phyloP scores from a whole-genome alignment of 2,797 vertebrate species.

The Pteropus rufus region DNA sequence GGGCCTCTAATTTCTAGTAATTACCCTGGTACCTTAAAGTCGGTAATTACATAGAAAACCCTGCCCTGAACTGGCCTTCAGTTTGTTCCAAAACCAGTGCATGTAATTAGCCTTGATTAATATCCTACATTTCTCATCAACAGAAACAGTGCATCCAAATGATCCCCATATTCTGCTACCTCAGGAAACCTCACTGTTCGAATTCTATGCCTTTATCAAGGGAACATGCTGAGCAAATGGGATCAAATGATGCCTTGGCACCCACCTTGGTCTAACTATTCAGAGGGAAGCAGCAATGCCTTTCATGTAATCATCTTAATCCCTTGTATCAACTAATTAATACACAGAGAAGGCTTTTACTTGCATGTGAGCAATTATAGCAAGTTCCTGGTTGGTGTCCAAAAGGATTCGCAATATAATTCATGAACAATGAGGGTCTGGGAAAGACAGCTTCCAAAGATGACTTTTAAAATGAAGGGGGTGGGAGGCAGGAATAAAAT shows the following conservation, averaged over 20 bases:
- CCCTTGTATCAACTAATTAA: slow-evolving; percentile 87
- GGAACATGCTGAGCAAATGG: slow-evolving; percentile 78
- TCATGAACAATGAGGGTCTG: slow-evolving; percentile 80
- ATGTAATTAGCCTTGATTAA: slow-evolving; percentile 95
- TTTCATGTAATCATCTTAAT: slow-evolving; percentile 87
- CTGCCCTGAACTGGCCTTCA: slow-evolving; percentile 80
- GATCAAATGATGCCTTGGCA: slow-evolving; percentile 82
- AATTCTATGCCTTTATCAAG: slow-evolving; percentile 77
- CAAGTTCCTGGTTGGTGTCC: slow-evolving; percentile 80
- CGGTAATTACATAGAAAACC: slow-evolving; percentile 81
- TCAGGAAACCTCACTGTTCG: slow-evolving; percentile 75
- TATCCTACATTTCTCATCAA: slow-evolving; percentile 90
- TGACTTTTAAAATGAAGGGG: slow-evolving; percentile 67
- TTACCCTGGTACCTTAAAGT: slow-evolving; percentile 82
- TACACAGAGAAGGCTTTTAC: slow-evolving; percentile 82
- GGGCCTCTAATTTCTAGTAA: slow-evolving; percentile 80
- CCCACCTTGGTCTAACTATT: slow-evolving; percentile 83
- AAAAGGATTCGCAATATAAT: slow-evolving; percentile 82
- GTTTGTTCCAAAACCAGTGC: slow-evolving; percentile 84
- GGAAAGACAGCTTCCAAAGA: slow-evolving; percentile 73
- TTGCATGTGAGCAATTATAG: slow-evolving; percentile 83
- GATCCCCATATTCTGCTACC: slow-evolving; percentile 78
- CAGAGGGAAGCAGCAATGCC: slow-evolving; percentile 80
- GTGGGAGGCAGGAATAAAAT: not conserved
- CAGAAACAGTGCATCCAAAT: slow-evolving; percentile 87